Base-by-base conservation (phyloP, 2,113 vertebrate genomes). In the Hydropotes inermis region DNA sequence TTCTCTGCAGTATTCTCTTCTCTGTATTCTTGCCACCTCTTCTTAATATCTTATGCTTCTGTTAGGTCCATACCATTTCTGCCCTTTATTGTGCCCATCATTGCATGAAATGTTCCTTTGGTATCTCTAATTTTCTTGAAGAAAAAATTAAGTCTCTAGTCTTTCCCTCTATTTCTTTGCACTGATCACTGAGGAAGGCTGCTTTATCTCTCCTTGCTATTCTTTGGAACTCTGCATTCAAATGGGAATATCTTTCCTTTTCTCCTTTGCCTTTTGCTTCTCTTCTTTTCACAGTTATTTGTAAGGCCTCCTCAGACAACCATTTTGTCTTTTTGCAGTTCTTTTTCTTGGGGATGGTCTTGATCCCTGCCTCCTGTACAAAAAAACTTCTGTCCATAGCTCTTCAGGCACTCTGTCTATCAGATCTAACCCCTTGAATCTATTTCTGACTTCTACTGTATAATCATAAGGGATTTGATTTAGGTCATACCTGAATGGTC, bases 301-400 rank as follows among this genome's bases (percentile, higher is more conserved):
- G 16, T 19, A n/a, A 67, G 16, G 33, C 64, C 3, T 67, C 33
- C 33, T 10, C 2, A n/a, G 4, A 67, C 64, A n/a, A 17, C 16
- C 16, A n/a, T n/a, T n/a, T 67, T 67, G 61, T 16, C n/a, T n/a
- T n/a, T 67, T 67, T 67, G 16, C 33, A n/a, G 17, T 67, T 67
- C 16, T n/a, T 67, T 2, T 67, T 17, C 33, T 10, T 67, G 4
- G 33, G 8, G 7, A 67, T 67, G 16, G 61, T n/a, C 33, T 67
- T 67, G 33, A 67, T n/a, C 33, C 16, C 33, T n/a, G 7, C n/a
- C 33, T 67, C 61, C 33, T 67, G 16, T 64, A 17, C 30, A n/a
- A 0, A n/a, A 0, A 0, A 64, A n/a, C 15, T 33, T 64, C 30
- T 1, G 0, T 17, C 61, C 61, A 64, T 8, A 33, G 30, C n/a